Evolutionary conservation across 2,888 invertebrate species (phyloP), one percentile per base, ranked within the genome.

Genomic region (Caenorhabditis drosophilae): DNA sequence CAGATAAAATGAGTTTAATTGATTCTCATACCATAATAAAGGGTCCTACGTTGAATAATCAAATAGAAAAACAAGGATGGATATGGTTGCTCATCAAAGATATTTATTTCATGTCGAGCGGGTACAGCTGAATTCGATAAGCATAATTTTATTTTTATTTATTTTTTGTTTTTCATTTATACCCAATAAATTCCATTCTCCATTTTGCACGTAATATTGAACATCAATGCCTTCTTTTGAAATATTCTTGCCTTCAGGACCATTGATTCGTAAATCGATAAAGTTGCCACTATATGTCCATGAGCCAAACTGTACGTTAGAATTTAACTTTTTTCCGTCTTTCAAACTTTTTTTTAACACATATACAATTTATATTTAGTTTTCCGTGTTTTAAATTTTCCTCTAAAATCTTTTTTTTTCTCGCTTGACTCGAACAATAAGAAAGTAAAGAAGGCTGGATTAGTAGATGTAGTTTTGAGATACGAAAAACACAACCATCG

Each of bases 151-250:
- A 34, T 18, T 40, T 50, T 22, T 9, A n/a, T 11, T 15, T 4
- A 48, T 38, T 18, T 12, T 41, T 20, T 36, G 16, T 22, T n/a
- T 26, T 36, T 25, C 15, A 16, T 35, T 25, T 22, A 23, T 44
- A 73, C 75, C 73, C 23, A 96, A 89, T 82, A 97, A 89, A 87
- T 95, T 93, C 97, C 97, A 97, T 89, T 97, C 97, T 85, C 97
- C 97, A 87, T 97, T 98, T 81, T 93, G 91, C 85, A 96, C 95
- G 89, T 95, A 98, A 88, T 93, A 88, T 92, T 92, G 84, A 23
- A 67, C 70, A 58, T 78, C 77, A 62, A 76, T 72, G 34, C 73
- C 77, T 55, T 74, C 70, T 46, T 72, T 60, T 15, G 67, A 68
- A 38, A 70, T 66, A 25, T 68, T 71, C 22, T 60, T 57, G 11